Base-by-base conservation (phyloP, 2,888 invertebrate species). In the Pristionchus entomophagus region DNA sequence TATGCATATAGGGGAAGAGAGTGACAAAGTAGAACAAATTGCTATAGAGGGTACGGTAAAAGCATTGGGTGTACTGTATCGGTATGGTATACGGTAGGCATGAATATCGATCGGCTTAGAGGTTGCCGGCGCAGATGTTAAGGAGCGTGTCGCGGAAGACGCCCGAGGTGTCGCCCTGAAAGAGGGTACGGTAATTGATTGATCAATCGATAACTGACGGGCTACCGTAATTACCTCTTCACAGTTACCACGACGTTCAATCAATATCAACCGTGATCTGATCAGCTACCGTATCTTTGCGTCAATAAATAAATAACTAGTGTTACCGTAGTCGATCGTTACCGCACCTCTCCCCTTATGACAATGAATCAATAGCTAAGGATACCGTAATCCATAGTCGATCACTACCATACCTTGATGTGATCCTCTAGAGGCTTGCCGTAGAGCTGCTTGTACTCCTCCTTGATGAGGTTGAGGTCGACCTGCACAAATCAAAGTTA, bases 391-490 rank as follows among this genome's bases (percentile, higher is more conserved):
- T 12, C 51, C 19, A 51, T 51, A 1, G 19, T 51, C 51, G 51
- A 51, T 5, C 12, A 51, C 51, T 41, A 38, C 35, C 29, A 19
- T 83, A 86, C 87, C 89, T 89, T 89, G 86, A 92, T 91, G 38
- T 88, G 84, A 14, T 91, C 90, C 56, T 89, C 89, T 65, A 92
- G 88, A 12, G 89, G 77, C 87, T 87, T 86, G 89, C 91, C 91
- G 90, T 89, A 91, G 83, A 91, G 86, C 49, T 87, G 88, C 73
- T 96, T 95, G 94, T 96, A 97, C 91, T 96, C 96, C 88, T 95
- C 95, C 90, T 96, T 96, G 92, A 97, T 96, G 91, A 97, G 96
- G 0, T 95, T 96, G 95, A 97, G 95, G 94, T 97, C 97, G 86
- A 89, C 88, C n/a, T n/a, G n/a, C n/a, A n/a, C n/a, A n/a, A n/a